These are phyloP conservation scores for Poeciliopsis prolifica DNA, from an alignment of 2,113 vertebrate species.

Conservation along the genomic window DNA sequence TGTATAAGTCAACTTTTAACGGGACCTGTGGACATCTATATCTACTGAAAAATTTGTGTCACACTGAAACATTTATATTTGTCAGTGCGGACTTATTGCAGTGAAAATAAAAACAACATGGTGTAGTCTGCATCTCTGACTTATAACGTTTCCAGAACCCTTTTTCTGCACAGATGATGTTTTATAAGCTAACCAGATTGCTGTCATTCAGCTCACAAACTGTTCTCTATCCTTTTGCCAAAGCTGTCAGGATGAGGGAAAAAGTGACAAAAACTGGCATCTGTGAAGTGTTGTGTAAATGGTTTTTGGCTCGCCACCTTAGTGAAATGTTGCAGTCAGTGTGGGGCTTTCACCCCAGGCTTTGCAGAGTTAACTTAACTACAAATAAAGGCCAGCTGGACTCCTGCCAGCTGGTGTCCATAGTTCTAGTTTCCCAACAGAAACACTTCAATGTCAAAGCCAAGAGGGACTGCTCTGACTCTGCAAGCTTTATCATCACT, in stretches of 20 bases:
- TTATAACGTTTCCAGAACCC: conserved; percentile 19
- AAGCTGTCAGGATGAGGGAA: conserved; percentile 71
- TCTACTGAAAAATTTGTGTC: no score
- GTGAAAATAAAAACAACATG: background rate
- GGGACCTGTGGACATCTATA: no score
- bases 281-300: conserved; percentile 60
- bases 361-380: conserved; percentile 45
- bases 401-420: conserved; percentile 33
- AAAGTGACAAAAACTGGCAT: conserved; percentile 69
- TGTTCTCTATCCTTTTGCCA: conserved; percentile 40
- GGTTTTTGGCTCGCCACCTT: conserved; percentile 61
- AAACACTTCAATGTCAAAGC: conserved; percentile 37
- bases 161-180: background rate
- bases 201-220: conserved; percentile 53
- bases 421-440: conserved; percentile 31
- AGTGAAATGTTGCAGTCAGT: conserved; percentile 50
- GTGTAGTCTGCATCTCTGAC: background rate
- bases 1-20: no score
- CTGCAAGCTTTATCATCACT: conserved; percentile 8
- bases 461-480: conserved; percentile 36
- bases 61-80: background rate
- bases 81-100: background rate
- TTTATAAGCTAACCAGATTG: conserved; percentile 32
- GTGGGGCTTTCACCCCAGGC: conserved; percentile 45
- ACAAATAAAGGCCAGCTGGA: conserved; percentile 63